Evolutionary conservation across 2,888 invertebrate genomes (phyloP), one percentile per base, ranked within the genome.

Genomic region (Galerucella pusilla): DNA sequence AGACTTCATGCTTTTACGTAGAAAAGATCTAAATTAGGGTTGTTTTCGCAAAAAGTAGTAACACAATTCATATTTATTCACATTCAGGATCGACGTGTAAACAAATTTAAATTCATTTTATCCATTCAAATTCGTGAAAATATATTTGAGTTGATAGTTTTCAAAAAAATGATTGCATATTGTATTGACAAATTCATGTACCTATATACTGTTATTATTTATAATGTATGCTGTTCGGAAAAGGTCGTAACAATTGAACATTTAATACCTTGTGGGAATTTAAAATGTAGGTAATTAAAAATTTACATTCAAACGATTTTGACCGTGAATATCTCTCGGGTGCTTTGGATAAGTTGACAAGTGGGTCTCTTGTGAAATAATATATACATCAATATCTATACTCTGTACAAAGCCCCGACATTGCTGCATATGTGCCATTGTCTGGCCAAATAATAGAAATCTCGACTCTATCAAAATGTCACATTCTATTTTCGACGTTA

Each of bases 291-390:
- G 75, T 78, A 80, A 80, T 81, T 80, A 81, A 81, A 81, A 81
- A 80, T 80, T 78, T 77, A 79, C 77, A 79, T 79, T 73, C 77
- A 75, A 80, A 76, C 78, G 80, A 79, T 79, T 81, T 77, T 75
- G 78, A 71, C 69, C 78, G 75, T 79, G 68, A 75, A 75, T 75
- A 72, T 80, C 80, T 78, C 78, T 68, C 61, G 81, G 79, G 81
- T 79, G 79, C 77, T 79, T 79, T 71, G 78, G 75, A 78, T 77
- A 79, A 80, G 78, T 81, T 82, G 81, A 82, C 80, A 80, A 82
- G 82, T 82, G 80, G 79, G 81, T 81, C 81, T 81, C 81, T 73
- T 80, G 82, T 79, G 82, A 81, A 81, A 81, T 82, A 80, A 81
- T 81, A 81, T 79, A 80, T 81, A 81, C 81, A 81, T 82, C 81